A percentile compares a stretch with the other conserved stretches of the same genome.
Conservation (phyloP, 2,888 invertebrate genomes). For the Synergus itoensis region DNA sequence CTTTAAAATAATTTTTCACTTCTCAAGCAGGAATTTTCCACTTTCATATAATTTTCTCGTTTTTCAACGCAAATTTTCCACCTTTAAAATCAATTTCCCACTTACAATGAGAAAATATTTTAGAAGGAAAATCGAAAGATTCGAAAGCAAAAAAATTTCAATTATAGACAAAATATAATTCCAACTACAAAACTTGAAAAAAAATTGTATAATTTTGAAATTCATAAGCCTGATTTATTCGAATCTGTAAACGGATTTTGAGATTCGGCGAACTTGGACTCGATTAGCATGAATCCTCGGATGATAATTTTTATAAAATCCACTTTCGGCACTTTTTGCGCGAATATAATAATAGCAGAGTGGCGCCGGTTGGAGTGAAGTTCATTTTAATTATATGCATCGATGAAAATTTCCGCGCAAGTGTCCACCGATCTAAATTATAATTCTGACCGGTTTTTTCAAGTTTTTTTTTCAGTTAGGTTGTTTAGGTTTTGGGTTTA, state of each 20-base stretch:
- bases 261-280: neutral
- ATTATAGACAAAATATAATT: neutral
- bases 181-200: neutral
- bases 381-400: neutral
- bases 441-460: neutral
- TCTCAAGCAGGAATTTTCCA: too few species aligned
- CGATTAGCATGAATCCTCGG: neutral
- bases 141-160: too few species aligned
- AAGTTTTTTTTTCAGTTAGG: neutral
- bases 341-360: neutral
- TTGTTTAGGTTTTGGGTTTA: constrained; percentile 8
- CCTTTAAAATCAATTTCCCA: too few species aligned
- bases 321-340: neutral
- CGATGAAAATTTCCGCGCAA: constrained; percentile 1
- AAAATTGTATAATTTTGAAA: neutral
- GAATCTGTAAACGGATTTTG: neutral
- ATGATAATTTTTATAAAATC: neutral
- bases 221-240: neutral
- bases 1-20: too few species aligned
- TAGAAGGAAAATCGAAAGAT: too few species aligned
- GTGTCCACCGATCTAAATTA: constrained; percentile 9
- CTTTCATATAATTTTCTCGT: too few species aligned
- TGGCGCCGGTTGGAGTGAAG: neutral
- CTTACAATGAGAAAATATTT: too few species aligned
- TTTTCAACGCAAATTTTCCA: too few species aligned